Conservation (phyloP, 2,797 vertebrate genomes). For the Decapterus maruadsi region DNA sequence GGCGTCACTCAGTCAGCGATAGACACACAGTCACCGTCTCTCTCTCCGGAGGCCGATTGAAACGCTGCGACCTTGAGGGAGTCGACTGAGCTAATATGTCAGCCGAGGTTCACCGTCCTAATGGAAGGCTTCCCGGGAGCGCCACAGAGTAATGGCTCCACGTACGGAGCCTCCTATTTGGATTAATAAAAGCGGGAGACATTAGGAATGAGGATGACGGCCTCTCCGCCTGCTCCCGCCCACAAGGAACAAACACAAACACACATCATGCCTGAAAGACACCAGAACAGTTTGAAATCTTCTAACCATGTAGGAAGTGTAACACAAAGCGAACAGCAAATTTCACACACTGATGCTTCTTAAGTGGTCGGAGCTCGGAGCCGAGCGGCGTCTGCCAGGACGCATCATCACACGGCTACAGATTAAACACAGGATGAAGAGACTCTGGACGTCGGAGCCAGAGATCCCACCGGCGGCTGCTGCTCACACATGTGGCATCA, state of each 20-base stretch:
- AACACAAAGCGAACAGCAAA: background rate
- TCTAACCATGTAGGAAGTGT: background rate
- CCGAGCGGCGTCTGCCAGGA: background rate
- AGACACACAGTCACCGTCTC: conserved; percentile 33
- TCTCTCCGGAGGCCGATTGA: conserved; percentile 60
- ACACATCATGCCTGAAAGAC: background rate
- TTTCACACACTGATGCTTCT: background rate
- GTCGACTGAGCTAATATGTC: conserved; percentile 61
- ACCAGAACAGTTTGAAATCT: background rate
- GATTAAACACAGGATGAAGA: background rate
- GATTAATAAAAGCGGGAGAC: conserved; percentile 61
- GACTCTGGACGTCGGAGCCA: background rate
- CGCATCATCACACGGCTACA: background rate
- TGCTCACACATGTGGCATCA: background rate
- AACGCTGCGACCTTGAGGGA: conserved; percentile 72
- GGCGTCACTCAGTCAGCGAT: conserved; percentile 40
- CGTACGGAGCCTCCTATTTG: conserved; percentile 47
- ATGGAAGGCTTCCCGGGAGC: conserved; percentile 66
- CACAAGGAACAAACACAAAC: background rate
- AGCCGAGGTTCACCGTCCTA: conserved; percentile 60
- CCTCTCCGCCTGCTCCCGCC: conserved; percentile 7
- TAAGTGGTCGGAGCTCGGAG: background rate
- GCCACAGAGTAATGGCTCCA: conserved; percentile 51
- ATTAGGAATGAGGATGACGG: conserved; percentile 44
- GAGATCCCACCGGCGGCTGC: background rate